Conservation (phyloP, 2,888 invertebrate species). For the Drosophila antonietae region DNA sequence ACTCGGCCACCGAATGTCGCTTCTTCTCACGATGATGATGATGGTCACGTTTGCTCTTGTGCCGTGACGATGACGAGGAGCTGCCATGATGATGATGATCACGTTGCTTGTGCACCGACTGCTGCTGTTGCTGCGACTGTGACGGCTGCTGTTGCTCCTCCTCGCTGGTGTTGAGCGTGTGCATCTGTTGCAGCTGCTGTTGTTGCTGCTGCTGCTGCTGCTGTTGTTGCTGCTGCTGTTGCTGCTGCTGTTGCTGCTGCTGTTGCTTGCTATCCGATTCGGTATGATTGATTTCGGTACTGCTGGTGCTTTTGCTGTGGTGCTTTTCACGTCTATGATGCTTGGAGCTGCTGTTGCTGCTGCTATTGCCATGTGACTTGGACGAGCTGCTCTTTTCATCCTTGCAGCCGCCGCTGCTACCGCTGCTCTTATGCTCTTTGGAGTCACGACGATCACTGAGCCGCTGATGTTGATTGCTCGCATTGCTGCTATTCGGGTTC, state of each 20-base stretch:
- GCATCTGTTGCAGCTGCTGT: constrained; percentile 32
- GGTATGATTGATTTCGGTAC: constrained; percentile 33
- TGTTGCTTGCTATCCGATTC: constrained; percentile 39
- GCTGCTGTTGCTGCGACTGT: constrained; percentile 20
- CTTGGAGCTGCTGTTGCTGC: constrained; percentile 56
- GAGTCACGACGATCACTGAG: constrained; percentile 72
- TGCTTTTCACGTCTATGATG: constrained; percentile 77
- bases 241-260: neutral
- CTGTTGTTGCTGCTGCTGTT: neutral
- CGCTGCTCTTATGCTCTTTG: constrained; percentile 70
- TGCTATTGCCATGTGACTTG: constrained; percentile 54
- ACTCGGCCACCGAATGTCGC: constrained; percentile 78
- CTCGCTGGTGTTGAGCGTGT: constrained; percentile 66
- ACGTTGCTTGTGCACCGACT: constrained; percentile 40
- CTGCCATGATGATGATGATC: constrained; percentile 70
- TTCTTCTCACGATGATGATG: constrained; percentile 84
- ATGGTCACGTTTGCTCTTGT: constrained; percentile 81
- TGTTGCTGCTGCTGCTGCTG: constrained; percentile 2
- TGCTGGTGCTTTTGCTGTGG: constrained; percentile 77
- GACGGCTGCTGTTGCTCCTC: constrained; percentile 55
- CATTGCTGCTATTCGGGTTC: constrained; percentile 24
- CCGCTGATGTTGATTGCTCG: constrained; percentile 56
- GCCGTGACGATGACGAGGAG: constrained; percentile 76
- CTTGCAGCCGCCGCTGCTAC: constrained; percentile 43
- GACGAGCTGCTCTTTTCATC: constrained; percentile 49